Base-by-base conservation (phyloP, 1,140 invertebrate species). In the Microvelia longipes region DNA sequence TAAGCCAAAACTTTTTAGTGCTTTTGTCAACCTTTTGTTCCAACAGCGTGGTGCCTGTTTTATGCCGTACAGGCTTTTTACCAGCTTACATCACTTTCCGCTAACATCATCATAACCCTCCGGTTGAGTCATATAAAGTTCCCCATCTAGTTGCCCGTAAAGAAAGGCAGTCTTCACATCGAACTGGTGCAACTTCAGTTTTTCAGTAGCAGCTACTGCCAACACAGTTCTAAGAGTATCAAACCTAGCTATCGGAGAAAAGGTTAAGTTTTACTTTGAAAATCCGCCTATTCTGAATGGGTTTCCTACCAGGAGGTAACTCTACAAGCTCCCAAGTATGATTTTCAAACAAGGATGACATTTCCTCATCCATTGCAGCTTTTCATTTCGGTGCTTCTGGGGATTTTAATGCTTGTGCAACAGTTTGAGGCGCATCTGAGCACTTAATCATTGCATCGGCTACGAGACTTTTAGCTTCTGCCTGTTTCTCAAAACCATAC, bases 61-160 rank as follows among this genome's bases (percentile, higher is more conserved):
- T 28, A 76, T 63, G 1, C 76, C 78, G 74, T 76, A 81, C 64
- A 75, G 72, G 75, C 66, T 74, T 69, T 75, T 75, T 0, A 78
- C 25, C 76, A n/a, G n/a, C n/a, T n/a, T n/a, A n/a, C n/a, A n/a
- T n/a, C n/a, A 76, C 26, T 69, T 27, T 27, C 73, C 67, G 0
- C 62, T 64, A 25, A 71, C 24, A 67, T 64, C 65, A 13, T 69
- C 27, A 68, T 66, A 74, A 25, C 75, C 76, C 69, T 77, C 71
- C 2, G 78, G 77, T 67, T 79, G 75, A 29, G 76, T 65, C 75
- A 81, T 79, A 68, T 74, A 80, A 0, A 80, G 70, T 25, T 75
- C 74, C 71, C 80, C 77, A 1, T 79, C 71, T 13, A 81, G 69
- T 11, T 76, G 63, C 25, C 76, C 74, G 74, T 75, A 64, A 69